phyloP scores from a whole-genome alignment of 2,888 invertebrate species.

The Stenodera caucasica region DNA sequence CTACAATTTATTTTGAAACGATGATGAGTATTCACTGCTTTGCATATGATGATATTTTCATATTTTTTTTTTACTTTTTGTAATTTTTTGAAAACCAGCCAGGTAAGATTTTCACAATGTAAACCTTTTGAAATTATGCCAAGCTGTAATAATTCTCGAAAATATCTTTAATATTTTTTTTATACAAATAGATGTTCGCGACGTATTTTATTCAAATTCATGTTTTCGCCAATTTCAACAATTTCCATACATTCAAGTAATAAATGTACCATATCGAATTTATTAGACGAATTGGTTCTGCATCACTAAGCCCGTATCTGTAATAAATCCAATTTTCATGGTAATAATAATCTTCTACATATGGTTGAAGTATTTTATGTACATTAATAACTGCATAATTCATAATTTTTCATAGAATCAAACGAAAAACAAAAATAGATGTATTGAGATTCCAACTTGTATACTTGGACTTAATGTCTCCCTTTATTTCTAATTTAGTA shows the following conservation, averaged over 20 bases:
- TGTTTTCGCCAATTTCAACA: background rate
- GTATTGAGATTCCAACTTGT: background rate
- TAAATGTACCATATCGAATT: constrained; percentile 7
- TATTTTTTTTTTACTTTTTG: background rate
- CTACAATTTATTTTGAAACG: background rate
- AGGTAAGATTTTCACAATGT: background rate
- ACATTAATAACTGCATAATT: constrained; percentile 1
- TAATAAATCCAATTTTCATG: constrained; percentile 25
- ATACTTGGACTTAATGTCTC: too few species aligned
- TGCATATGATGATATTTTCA: background rate
- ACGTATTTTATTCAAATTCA: background rate
- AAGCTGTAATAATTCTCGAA: too few species aligned
- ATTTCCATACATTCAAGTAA: background rate
- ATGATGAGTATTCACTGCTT: background rate
- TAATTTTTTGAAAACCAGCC: background rate
- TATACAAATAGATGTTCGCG: constrained; percentile 25
- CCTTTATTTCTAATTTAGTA: constrained; percentile 13
- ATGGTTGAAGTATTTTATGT: background rate
- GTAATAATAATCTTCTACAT: constrained; percentile 15
- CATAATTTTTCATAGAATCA: background rate
- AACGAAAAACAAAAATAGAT: background rate
- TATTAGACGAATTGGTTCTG: constrained; percentile 4
- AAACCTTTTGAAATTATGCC: background rate
- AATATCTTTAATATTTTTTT: too few species aligned
- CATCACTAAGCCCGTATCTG: background rate